Conservation (phyloP, 2,797 vertebrate species). For the Apogon talboti region DNA sequence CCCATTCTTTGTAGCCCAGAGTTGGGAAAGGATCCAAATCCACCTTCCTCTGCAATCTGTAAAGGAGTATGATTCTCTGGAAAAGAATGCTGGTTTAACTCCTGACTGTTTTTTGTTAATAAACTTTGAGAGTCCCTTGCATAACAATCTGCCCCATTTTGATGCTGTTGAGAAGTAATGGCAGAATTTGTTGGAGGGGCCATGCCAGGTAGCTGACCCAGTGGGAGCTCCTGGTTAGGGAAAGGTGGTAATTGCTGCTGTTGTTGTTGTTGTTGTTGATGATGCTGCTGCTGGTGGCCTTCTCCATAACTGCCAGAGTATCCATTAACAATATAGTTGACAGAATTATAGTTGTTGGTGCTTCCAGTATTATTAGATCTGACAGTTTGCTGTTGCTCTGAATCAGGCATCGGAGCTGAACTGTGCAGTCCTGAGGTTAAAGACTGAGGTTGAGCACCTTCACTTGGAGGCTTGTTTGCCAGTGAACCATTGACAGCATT, state of each 20-base stretch:
- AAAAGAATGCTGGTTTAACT: constrained; percentile 85
- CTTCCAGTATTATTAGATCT: constrained; percentile 79
- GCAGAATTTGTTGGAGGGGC: constrained; percentile 79
- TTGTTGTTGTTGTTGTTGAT: constrained; percentile 66
- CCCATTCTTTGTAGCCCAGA: constrained; percentile 72
- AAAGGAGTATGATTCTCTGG: constrained; percentile 74
- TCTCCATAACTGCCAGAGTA: constrained; percentile 84
- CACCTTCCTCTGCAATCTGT: constrained; percentile 65
- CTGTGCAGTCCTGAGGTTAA: constrained; percentile 93
- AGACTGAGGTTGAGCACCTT: constrained; percentile 83
- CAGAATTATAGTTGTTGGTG: constrained; percentile 79
- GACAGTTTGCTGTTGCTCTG: constrained; percentile 83
- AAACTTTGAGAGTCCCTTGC: constrained; percentile 83
- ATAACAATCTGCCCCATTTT: constrained; percentile 78
- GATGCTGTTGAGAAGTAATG: constrained; percentile 81
- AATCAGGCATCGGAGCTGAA: constrained; percentile 86
- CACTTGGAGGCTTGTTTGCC: constrained; percentile 83
- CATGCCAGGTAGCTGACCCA: constrained; percentile 78
- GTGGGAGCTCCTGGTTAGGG: constrained; percentile 68
- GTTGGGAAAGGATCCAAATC: constrained; percentile 73
- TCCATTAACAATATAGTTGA: constrained; percentile 82
- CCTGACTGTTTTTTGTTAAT: constrained; percentile 83
- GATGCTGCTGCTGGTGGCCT: constrained; percentile 76
- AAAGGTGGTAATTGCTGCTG: constrained; percentile 73
- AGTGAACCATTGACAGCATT: constrained; percentile 86